These are phyloP conservation scores for Slavum lentiscoides DNA, from an alignment of 2,888 invertebrate species.

Conservation along the genomic window DNA sequence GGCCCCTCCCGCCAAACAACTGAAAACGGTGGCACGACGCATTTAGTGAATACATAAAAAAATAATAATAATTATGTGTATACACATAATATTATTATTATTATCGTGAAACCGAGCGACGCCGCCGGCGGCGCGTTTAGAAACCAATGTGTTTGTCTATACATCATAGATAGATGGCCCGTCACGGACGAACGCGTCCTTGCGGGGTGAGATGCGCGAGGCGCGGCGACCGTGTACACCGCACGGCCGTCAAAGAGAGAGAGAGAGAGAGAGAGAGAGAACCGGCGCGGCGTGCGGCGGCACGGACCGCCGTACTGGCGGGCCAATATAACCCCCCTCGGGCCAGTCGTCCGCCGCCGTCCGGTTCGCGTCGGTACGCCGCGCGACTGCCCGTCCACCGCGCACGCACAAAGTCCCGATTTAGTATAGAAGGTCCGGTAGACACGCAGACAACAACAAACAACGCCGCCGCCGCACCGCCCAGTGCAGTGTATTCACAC, in stretches of 20 bases:
- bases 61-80: not conserved
- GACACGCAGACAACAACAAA: slow-evolving; percentile 53
- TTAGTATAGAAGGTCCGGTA: slow-evolving; percentile 46
- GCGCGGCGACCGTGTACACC: not conserved
- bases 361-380: not conserved
- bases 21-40: too few species aligned
- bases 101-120: slow-evolving; percentile 23
- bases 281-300: not conserved
- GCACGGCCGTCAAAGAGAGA: too few species aligned
- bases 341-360: too few species aligned
- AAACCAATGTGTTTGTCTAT: slow-evolving; percentile 51
- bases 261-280: not conserved
- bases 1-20: too few species aligned
- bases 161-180: not conserved
- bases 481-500: not conserved
- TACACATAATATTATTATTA: not conserved
- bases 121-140: slow-evolving; percentile 28
- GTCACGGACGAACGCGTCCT: slow-evolving; percentile 48
- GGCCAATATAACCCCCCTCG: not conserved
- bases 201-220: not conserved
- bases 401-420: slow-evolving; percentile 32
- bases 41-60: not conserved
- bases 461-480: slow-evolving; percentile 39
- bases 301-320: slow-evolving; percentile 3
- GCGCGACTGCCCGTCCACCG: not conserved